Conservation (phyloP, 2,888 invertebrate species). For the Oeneis ivallda region DNA sequence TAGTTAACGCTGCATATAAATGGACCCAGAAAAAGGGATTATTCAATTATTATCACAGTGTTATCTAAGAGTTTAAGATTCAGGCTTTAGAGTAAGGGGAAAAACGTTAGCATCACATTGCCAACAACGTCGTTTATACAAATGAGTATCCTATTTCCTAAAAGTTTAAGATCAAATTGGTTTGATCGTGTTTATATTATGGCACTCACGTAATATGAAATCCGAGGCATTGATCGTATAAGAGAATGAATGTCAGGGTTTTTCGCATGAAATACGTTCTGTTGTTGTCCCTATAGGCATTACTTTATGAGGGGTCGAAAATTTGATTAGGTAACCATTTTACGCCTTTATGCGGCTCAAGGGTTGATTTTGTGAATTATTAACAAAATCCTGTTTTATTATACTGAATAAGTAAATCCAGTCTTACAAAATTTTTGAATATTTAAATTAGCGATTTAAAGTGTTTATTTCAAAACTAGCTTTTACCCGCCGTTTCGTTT, state of each 20-base stretch:
- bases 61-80: conserved; percentile 25
- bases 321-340: conserved; percentile 31
- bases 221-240: conserved; percentile 36
- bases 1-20: conserved; percentile 56
- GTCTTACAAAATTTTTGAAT: no score
- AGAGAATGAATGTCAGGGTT: conserved; percentile 31
- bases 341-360: conserved; percentile 15
- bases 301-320: conserved; percentile 35
- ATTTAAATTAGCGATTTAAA: no score
- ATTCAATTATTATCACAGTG: conserved; percentile 37
- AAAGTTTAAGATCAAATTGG: neutral
- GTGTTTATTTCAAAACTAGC: no score
- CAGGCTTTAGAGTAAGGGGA: conserved; percentile 21
- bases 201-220: conserved; percentile 31
- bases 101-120: conserved; percentile 11
- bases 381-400: neutral
- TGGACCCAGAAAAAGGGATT: conserved; percentile 32
- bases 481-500: no score
- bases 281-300: conserved; percentile 35
- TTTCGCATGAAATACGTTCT: conserved; percentile 36
- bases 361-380: conserved; percentile 18
- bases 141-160: conserved; percentile 10
- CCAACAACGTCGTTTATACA: neutral
- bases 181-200: conserved; percentile 1
- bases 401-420: no score